Evolutionary conservation across 2,888 invertebrate species (phyloP).

Genomic region (Plutella xylostella): DNA sequence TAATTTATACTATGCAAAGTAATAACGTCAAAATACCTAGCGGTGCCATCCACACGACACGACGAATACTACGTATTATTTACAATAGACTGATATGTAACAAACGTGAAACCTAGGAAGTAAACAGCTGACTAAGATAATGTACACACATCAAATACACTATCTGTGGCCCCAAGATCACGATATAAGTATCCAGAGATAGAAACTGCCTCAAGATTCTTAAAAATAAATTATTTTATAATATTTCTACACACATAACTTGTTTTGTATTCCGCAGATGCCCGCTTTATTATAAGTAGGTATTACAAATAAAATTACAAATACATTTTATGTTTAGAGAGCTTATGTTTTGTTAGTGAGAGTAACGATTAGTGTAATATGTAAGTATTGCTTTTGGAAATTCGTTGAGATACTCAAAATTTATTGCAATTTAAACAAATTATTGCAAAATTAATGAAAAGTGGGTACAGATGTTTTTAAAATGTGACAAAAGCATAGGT

Average conservation of each 20-base stretch:
- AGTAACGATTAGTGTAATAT: constrained; percentile 10
- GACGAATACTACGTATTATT: constrained; percentile 34
- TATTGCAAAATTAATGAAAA: constrained; percentile 30
- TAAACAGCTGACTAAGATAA: background rate
- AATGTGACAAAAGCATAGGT: constrained; percentile 18
- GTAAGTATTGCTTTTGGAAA: constrained; percentile 55
- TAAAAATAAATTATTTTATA: background rate
- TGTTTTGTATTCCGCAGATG: constrained; percentile 8
- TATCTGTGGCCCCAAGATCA: constrained; percentile 47
- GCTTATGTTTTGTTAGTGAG: too few relatives aligned
- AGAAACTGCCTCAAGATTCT: constrained; percentile 5
- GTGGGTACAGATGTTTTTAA: constrained; percentile 14
- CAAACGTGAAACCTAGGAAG: constrained; percentile 20
- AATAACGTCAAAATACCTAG: constrained; percentile 10
- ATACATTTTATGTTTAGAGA: background rate
- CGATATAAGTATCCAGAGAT: constrained; percentile 27
- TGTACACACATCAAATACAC: constrained; percentile 16
- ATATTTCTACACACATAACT: background rate
- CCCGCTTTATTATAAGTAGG: background rate
- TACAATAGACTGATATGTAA: constrained; percentile 60
- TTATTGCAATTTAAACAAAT: constrained; percentile 21
- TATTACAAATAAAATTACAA: background rate
- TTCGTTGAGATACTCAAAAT: constrained; percentile 38
- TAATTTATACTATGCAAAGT: background rate
- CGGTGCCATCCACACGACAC: constrained; percentile 56